Evolutionary conservation across 2,113 vertebrate genomes (phyloP), one percentile per base, ranked within the genome.

Genomic region (Tychaedon coryphoeus): DNA sequence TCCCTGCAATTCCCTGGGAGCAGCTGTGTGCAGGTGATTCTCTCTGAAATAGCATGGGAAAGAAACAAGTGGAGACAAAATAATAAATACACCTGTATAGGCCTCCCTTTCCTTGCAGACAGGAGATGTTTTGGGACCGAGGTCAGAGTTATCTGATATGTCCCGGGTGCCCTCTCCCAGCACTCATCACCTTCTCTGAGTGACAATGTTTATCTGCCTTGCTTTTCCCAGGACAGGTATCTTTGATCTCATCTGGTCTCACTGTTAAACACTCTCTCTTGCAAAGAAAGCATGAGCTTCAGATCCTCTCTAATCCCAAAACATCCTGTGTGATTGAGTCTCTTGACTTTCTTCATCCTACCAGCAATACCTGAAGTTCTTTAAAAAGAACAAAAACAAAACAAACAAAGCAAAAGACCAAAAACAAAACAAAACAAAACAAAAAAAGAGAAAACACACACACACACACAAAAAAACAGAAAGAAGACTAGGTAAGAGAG

Each of bases 241-340:
- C 92, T 97, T 91, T 95, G 89, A 92, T 95, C 95, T 93, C 19
- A 0, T 57, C 83, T 93, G 91, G 34, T 57, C 88, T 83, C 67
- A 1, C 79, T 73, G 54, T 85, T 86, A 54, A 94, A 82, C 88
- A 50, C 71, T 83, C 70, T 87, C 61, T 75, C 64, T 62, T 77
- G 78, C 54, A 88, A 60, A 23, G 54, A 83, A 83, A 90, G 65
- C 51, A 2, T 40, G 51, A 83, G 91, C 72, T 88, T 47, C 91
- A 96, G 79, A 97, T 92, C 91, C 86, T 47, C 72, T 72, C 86
- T 93, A 93, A 95, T 96, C 83, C 70, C 86, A 84, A 95, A 95
- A 87, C 86, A 95, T 95, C 73, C 95, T 81, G 38, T 48, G 26
- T 26, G 61, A 89, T 24, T 58, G 60, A 40, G 31, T 71, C 36